Evolutionary conservation across 37 sponge, comb jelly and placozoan species (phyloP).

Genomic region (Tethya wilhelma): DNA sequence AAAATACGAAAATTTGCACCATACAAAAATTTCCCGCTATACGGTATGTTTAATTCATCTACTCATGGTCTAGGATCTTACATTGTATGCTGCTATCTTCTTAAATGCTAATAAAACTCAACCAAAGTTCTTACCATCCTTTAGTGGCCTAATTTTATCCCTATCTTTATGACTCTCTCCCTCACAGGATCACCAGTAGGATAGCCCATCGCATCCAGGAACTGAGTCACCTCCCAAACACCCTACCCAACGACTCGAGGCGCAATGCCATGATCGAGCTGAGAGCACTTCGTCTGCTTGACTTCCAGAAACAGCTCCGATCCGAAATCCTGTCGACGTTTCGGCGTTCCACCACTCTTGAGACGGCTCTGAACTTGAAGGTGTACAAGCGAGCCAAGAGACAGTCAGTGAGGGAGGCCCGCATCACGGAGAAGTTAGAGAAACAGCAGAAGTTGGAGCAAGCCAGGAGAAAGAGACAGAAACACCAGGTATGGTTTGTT

Average conservation of each 20-base stretch:
- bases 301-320: slow-evolving; percentile 95
- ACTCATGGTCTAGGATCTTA: too few species aligned
- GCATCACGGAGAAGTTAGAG: slow-evolving; percentile 97
- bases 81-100: too few species aligned
- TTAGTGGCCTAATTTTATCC: too few species aligned
- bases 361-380: slow-evolving; percentile 94
- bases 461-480: slow-evolving; percentile 86
- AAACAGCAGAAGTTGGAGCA: slow-evolving; percentile 95
- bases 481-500: slow-evolving; percentile 93
- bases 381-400: slow-evolving; percentile 94
- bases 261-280: slow-evolving; percentile 90
- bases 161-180: neutral
- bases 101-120: too few species aligned
- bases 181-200: slow-evolving; percentile 71
- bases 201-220: slow-evolving; percentile 89
- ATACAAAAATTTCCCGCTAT: too few species aligned
- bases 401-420: slow-evolving; percentile 94
- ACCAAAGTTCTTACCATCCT: too few species aligned
- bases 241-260: slow-evolving; percentile 49
- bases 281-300: slow-evolving; percentile 85
- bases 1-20: too few species aligned
- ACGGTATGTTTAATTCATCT: too few species aligned
- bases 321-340: slow-evolving; percentile 76
- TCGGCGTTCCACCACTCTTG: slow-evolving; percentile 90
- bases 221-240: slow-evolving; percentile 58